Conservation (phyloP, 2,113 vertebrate species). For the Mixornis gularis region DNA sequence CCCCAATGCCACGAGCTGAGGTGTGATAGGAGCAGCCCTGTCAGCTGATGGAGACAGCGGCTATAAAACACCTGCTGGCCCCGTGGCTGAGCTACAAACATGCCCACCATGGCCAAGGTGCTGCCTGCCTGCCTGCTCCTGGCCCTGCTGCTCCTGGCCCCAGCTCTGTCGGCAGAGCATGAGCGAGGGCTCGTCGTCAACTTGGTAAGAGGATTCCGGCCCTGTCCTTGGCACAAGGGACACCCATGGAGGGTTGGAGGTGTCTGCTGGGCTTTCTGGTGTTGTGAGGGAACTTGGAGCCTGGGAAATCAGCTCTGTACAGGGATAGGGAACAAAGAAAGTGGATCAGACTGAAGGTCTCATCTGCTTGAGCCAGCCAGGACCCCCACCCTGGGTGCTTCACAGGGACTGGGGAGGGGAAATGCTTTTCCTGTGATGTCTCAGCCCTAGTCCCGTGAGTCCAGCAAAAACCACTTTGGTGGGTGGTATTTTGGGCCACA, state of each 20-base stretch:
- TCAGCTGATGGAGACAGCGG: neutral
- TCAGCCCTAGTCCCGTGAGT: fast-evolving
- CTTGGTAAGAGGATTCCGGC: conserved; percentile 52
- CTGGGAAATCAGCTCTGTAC: neutral
- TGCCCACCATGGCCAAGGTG: conserved; percentile 40
- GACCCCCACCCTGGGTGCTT: neutral
- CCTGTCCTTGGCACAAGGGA: neutral
- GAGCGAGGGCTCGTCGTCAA: conserved; percentile 51
- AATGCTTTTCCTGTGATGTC: fast-evolving
- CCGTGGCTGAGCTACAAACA: fast-evolving
- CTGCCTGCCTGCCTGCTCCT: conserved; percentile 36
- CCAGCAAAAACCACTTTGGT: neutral
- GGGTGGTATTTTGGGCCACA: neutral
- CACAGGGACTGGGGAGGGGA: neutral
- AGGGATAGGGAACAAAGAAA: neutral
- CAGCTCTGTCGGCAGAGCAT: neutral
- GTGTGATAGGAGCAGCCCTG: conserved; percentile 4
- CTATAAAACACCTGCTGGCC: neutral
- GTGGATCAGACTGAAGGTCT: neutral
- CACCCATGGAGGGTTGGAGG: fast-evolving
- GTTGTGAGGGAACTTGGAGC: neutral
- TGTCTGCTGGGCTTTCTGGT: neutral
- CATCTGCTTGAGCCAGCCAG: neutral
- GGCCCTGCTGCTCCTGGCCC: neutral
- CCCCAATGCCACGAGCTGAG: neutral